Conservation (phyloP, 2,113 vertebrate genomes). For the Corythornis vintsioides region DNA sequence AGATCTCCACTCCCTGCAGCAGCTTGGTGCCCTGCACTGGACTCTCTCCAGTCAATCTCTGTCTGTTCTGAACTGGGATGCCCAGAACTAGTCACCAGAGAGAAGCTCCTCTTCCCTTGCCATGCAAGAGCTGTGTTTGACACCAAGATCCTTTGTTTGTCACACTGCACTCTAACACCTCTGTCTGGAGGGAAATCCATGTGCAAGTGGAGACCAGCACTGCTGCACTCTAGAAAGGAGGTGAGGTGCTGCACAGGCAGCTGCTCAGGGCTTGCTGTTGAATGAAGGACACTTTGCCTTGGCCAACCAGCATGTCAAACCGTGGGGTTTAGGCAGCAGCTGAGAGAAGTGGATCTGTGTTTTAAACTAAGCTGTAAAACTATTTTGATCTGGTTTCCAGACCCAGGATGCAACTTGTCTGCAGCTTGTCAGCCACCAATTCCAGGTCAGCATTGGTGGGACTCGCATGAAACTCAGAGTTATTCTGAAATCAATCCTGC, state of each 20-base stretch:
- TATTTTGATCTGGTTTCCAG: neutral
- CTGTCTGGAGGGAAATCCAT: fast-evolving
- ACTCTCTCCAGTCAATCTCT: no score
- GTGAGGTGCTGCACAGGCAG: neutral
- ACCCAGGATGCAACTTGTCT: neutral
- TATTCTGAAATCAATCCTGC: neutral
- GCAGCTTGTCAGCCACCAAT: neutral
- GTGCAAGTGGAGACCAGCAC: neutral
- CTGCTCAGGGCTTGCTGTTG: fast-evolving
- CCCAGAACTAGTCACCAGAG: no score
- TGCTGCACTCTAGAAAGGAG: neutral
- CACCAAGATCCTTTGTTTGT: neutral
- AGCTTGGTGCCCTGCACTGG: no score
- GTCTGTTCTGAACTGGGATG: no score
- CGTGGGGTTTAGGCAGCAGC: neutral
- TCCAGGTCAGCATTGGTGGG: neutral
- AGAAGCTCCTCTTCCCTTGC: neutral
- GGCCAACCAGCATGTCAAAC: neutral
- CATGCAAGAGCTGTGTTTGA: neutral
- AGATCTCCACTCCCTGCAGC: no score
- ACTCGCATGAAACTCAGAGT: neutral
- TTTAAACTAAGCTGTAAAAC: neutral
- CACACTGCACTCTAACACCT: fast-evolving
- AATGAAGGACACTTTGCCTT: neutral
- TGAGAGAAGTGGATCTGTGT: neutral